Evolutionary conservation across 2,888 invertebrate genomes (phyloP), one percentile per base, ranked within the genome.

Genomic region (Choreutis nemorana): DNA sequence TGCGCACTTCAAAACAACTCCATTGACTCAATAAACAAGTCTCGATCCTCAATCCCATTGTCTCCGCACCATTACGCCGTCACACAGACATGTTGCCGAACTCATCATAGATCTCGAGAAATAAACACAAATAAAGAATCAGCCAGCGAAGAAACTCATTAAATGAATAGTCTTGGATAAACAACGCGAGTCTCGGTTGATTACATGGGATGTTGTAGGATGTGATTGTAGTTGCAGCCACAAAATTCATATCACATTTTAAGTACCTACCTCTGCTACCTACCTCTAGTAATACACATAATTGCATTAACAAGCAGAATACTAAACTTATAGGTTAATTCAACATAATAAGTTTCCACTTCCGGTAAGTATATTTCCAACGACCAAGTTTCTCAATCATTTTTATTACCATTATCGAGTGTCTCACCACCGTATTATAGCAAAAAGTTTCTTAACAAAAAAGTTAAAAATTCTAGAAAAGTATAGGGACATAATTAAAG

Each of bases 21-120:
- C 70, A 72, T 72, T 64, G 51, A 59, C 60, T 66, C 63, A 66
- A 73, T 73, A 73, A 75, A 72, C 71, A 70, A 72, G 73, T 68
- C 71, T 70, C 64, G 58, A 64, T n/a, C n/a, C n/a, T n/a, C n/a
- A n/a, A 62, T 58, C 63, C 71, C 70, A 73, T 75, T 75, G 73
- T 72, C 65, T 67, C 61, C 49, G 49, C 48, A 60, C 60, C 59
- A 66, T 68, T 67, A 70, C 59, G 53, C 63, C 62, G 62, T 64
- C 65, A 65, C 55, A 54, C 55, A 53, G 55, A 61, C 55, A 57
- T 55, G 55, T 52, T 55, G 52, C 52, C 49, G 49, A 45, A 48
- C 50, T 58, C 51, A 54, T 67, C 68, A 66, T 65, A 67, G 62
- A 63, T 64, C 59, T 60, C 48, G 56, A 54, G 50, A 59, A 58